phyloP scores from a whole-genome alignment of 1,140 invertebrate genomes.

The Armadillidium nasatum region DNA sequence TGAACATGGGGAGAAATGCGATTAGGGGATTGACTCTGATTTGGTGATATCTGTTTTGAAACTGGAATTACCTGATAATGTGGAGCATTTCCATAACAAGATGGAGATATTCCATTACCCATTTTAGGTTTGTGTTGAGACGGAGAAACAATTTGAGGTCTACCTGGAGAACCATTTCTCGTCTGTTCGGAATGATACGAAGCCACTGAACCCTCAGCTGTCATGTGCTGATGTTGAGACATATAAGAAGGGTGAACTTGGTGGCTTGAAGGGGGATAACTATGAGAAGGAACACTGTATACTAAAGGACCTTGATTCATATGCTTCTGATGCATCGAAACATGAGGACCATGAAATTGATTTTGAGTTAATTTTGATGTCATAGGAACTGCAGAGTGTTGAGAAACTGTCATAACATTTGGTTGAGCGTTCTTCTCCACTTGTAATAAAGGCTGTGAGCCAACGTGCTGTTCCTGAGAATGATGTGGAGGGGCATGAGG shows the following conservation, averaged over 20 bases:
- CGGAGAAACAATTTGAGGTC: background rate
- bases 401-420: background rate
- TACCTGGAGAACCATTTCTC: background rate
- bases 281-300: background rate
- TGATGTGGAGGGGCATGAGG: background rate
- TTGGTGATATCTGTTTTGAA: background rate
- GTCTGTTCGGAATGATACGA: background rate
- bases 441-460: background rate
- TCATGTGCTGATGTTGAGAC: background rate
- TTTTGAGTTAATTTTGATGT: background rate
- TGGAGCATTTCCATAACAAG: background rate
- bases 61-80: background rate
- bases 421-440: background rate
- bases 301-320: background rate
- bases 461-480: background rate
- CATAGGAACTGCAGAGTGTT: background rate
- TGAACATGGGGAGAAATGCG: background rate
- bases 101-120: background rate
- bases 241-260: background rate
- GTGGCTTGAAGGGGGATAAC: background rate
- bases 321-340: background rate
- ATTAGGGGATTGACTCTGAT: background rate
- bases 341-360: background rate
- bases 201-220: background rate
- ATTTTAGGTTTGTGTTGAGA: background rate